Base-by-base conservation (phyloP, 2,888 invertebrate genomes). In the Hipparchia sbordonii region DNA sequence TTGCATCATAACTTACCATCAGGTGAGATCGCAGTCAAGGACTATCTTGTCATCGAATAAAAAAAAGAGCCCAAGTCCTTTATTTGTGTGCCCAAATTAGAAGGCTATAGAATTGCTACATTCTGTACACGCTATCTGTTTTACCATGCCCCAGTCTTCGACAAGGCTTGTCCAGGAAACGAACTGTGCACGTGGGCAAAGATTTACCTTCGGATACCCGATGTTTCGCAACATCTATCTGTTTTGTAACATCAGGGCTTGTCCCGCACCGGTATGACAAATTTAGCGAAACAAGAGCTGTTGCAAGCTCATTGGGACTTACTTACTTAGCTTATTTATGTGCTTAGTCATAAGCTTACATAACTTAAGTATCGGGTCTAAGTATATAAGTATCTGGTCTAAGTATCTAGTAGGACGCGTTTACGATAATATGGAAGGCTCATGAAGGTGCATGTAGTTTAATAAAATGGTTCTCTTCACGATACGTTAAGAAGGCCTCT, bases 141-240 rank as follows among this genome's bases (percentile, higher is more conserved):
- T 39, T 6, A 69, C 69, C 69, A 45, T 45, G 23, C 59, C 67
- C 8, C 52, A 52, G 33, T 3, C 51, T 69, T 59, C 39, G 45
- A 56, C 46, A 52, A 69, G 69, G 52, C 73, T 71, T 74, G 71
- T 71, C 71, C 63, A 71, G 71, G 66, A 68, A 74, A 71, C 61
- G 57, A 66, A 67, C 12, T 56, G 52, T 45, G 48, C 74, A 72
- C 71, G 76, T 74, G 72, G 76, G 76, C 66, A 46, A 48, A 72
- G 74, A 74, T 76, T 76, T 74, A 76, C 72, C 67, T 61, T 68
- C 62, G 62, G 71, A 56, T 68, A 73, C 60, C 59, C 71, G 68
- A 71, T 70, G 69, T 65, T 76, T 72, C 63, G 46, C 72, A 66
- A 73, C 48, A 72, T 71, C 61, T 63, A 68, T 70, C 68, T 45